phyloP scores from a whole-genome alignment of 2,113 vertebrate species.

The Nymphicus hollandicus region DNA sequence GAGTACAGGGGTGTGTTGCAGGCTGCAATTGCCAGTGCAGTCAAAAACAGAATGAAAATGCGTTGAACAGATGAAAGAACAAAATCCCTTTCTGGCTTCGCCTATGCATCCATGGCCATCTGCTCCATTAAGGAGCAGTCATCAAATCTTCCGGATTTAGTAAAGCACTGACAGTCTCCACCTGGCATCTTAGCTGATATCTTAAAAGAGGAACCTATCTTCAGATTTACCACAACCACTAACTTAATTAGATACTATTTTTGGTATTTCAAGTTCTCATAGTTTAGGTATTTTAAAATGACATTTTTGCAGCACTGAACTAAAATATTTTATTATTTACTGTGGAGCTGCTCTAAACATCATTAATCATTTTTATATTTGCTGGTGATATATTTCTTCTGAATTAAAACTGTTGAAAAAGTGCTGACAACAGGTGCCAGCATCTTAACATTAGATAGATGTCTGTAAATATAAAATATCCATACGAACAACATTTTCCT shows the following conservation, averaged over 20 bases:
- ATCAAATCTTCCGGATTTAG: neutral
- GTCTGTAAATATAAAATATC: neutral
- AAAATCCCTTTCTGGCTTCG: constrained; percentile 9
- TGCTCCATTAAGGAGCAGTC: neutral
- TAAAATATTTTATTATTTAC: neutral
- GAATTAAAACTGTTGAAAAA: neutral
- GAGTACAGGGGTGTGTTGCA: neutral
- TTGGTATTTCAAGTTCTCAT: neutral
- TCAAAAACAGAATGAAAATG: neutral
- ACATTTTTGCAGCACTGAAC: neutral
- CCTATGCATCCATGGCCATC: neutral
- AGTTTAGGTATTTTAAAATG: neutral
- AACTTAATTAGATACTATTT: neutral
- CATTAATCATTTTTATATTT: neutral
- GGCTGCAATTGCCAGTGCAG: neutral
- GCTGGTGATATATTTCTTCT: neutral
- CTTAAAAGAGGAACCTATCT: neutral
- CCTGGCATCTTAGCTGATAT: neutral
- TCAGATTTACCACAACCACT: neutral
- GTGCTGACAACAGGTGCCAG: neutral
- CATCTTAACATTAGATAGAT: neutral
- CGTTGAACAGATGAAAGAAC: neutral
- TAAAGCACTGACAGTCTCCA: neutral
- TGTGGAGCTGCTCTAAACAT: neutral
- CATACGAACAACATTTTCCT: neutral